Conservation (phyloP, 2,113 vertebrate species). For the Ochotona curzoniae region DNA sequence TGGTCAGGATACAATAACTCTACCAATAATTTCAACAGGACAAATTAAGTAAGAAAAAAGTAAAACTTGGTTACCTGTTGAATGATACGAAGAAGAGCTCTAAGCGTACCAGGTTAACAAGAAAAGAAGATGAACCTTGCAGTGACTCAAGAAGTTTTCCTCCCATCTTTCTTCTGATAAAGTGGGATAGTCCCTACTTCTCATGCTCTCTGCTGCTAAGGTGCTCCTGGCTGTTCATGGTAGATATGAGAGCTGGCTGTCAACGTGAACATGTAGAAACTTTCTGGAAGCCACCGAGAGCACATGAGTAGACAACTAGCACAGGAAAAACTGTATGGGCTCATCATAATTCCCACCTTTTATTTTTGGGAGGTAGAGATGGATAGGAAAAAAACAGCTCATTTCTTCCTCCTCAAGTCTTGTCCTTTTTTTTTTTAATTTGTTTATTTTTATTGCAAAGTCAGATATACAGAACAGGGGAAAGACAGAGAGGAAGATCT, state of each 20-base stretch:
- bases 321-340: neutral
- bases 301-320: no score
- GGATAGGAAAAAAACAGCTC: neutral
- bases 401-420: neutral
- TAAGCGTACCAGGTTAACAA: neutral
- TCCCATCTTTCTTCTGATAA: rapidly evolving
- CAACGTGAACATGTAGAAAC: neutral
- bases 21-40: neutral
- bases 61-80: neutral
- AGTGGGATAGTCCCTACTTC: neutral
- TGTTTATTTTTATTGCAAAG: no score
- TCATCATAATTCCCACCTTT: neutral
- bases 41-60: neutral
- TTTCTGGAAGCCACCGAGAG: neutral
- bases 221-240: neutral
- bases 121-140: neutral
- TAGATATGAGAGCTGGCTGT: no score
- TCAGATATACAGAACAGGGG: no score
- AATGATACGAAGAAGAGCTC: neutral
- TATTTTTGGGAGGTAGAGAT: rapidly evolving
- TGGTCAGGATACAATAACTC: neutral
- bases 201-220: neutral
- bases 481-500: no score
- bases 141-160: neutral
- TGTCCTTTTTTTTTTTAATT: neutral